Evolutionary conservation across 2,113 vertebrate species (phyloP).

Genomic region (Pongo abelii): DNA sequence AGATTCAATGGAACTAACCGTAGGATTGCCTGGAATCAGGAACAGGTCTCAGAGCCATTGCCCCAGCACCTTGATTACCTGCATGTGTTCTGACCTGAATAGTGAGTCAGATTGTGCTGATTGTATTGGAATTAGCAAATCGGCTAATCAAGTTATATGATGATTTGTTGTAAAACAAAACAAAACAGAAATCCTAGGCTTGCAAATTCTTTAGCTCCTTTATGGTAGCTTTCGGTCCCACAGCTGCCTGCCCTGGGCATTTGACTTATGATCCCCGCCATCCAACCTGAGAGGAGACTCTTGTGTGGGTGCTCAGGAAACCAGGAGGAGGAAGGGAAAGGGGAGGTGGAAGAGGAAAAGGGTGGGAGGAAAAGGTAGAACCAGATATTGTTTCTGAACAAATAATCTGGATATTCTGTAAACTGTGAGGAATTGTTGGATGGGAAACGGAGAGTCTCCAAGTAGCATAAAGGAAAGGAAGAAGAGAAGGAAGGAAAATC

Average conservation of each 20-base stretch:
- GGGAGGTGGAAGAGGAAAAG: not conserved
- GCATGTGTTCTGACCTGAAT: constrained; percentile 68
- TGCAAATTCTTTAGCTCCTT: constrained; percentile 61
- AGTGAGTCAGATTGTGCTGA: not conserved
- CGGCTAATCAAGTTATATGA: constrained; percentile 49
- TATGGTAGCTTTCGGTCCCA: not conserved
- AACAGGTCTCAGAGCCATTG: not conserved
- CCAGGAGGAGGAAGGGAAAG: not conserved
- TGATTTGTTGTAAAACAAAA: constrained; percentile 54
- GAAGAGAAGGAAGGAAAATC: not conserved
- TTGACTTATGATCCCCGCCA: not conserved
- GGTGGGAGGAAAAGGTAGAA: not conserved
- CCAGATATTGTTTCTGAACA: not conserved
- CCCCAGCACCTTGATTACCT: not conserved
- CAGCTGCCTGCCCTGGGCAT: not conserved
- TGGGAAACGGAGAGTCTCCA: not conserved
- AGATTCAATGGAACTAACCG: not conserved
- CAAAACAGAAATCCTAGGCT: constrained; percentile 43
- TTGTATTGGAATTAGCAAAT: constrained; percentile 58
- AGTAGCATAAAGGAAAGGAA: not conserved
- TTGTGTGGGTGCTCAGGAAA: not conserved
- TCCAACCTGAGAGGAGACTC: not conserved
- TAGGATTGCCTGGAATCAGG: not conserved
- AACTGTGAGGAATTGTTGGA: not conserved
- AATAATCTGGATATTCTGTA: not conserved